A percentile compares a stretch with the other conserved stretches of the same genome.
Conservation (phyloP, 92 coral and sea anemone species). For the Epizoanthus illoricatus region DNA sequence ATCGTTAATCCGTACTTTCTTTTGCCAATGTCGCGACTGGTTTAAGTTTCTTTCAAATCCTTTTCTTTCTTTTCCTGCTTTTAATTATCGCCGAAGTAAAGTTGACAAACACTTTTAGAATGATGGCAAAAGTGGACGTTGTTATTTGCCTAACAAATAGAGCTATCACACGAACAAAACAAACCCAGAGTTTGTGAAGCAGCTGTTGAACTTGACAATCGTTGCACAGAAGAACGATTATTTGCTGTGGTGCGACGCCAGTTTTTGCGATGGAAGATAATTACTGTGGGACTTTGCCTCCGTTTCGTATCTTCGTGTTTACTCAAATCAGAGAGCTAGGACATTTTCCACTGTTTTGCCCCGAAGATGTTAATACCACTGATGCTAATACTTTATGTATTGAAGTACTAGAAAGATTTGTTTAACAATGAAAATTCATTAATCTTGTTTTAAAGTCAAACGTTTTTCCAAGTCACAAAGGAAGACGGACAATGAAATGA, state of each 20-base stretch:
- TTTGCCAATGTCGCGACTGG: background rate
- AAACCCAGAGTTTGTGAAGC: background rate
- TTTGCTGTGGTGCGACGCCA: background rate
- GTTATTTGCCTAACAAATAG: conserved; percentile 35
- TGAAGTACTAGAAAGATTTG: conserved; percentile 35
- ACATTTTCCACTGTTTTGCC: background rate
- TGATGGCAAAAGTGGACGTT: conserved; percentile 10
- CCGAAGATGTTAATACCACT: background rate
- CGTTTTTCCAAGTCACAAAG: background rate
- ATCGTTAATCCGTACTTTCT: background rate
- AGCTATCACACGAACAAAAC: conserved; percentile 34
- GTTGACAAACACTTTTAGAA: conserved; percentile 3
- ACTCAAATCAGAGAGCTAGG: conserved; percentile 1
- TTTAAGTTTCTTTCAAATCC: background rate
- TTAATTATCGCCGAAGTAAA: conserved; percentile 1
- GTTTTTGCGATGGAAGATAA: background rate
- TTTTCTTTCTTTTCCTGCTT: conserved; percentile 1
- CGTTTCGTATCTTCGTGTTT: background rate
- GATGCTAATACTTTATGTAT: conserved; percentile 40
- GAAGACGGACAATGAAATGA: background rate
- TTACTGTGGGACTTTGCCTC: background rate
- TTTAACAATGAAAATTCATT: conserved; percentile 30
- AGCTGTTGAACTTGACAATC: conserved; percentile 7
- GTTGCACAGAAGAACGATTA: background rate
- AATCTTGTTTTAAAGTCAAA: conserved; percentile 38